Conservation (phyloP, 2,113 vertebrate genomes). For the Phaetusa simplex region DNA sequence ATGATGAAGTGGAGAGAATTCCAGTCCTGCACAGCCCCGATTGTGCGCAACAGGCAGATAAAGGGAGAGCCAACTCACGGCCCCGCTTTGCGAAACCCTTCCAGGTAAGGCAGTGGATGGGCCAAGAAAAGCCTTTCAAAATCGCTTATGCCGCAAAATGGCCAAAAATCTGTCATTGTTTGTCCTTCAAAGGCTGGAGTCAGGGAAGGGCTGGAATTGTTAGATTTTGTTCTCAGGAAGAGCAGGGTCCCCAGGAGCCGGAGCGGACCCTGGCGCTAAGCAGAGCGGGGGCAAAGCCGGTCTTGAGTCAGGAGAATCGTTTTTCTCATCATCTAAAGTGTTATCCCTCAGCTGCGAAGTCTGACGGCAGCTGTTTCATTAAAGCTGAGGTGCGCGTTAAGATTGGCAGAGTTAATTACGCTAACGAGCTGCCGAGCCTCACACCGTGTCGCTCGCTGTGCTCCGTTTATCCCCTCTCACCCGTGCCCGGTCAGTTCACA, state of each 20-base stretch:
- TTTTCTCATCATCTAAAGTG: not conserved
- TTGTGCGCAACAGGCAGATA: not conserved
- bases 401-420: not conserved
- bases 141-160: not conserved
- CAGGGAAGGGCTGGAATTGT: not conserved
- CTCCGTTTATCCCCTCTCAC: not conserved
- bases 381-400: not conserved
- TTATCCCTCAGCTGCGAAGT: not conserved
- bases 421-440: not conserved
- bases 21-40: not conserved
- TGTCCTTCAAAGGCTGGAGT: not conserved
- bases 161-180: not conserved
- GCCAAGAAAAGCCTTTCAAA: not conserved
- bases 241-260: not conserved
- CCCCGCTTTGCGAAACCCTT: not conserved
- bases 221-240: not conserved
- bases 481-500: fast-evolving
- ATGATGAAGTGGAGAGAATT: not conserved
- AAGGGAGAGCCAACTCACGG: not conserved
- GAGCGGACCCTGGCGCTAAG: not conserved
- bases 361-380: not conserved
- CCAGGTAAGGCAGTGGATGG: not conserved
- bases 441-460: fast-evolving
- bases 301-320: not conserved
- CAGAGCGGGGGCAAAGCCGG: not conserved